These are phyloP conservation scores for Euschistus heros DNA, from an alignment of 1,140 invertebrate species.

Conservation along the genomic window DNA sequence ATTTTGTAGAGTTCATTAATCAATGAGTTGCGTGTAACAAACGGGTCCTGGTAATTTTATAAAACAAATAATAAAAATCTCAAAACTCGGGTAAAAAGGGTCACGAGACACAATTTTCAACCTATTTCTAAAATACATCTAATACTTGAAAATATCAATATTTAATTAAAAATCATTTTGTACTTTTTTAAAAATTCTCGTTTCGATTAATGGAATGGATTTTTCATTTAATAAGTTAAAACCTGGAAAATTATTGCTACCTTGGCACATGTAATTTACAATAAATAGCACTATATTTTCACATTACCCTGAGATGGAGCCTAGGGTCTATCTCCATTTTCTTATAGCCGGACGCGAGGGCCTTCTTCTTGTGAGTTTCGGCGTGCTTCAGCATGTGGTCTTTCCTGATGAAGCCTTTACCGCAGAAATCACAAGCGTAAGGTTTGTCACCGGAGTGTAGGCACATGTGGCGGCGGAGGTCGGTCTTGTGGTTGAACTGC, in stretches of 20 bases:
- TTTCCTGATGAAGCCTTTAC: constrained; percentile 81
- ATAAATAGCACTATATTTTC: constrained; percentile 2
- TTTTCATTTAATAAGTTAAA: not conserved
- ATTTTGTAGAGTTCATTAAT: not conserved
- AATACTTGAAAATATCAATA: constrained; percentile 2
- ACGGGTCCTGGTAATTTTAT: constrained; percentile 4
- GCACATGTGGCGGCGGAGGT: constrained; percentile 76
- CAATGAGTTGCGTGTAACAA: not conserved
- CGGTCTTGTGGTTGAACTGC: constrained; percentile 84
- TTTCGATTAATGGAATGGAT: constrained; percentile 10
- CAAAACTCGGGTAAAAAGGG: constrained; percentile 15
- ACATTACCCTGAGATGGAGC: constrained; percentile 6
- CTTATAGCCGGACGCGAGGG: not conserved
- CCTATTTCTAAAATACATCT: constrained; percentile 8
- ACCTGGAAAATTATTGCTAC: constrained; percentile 8
- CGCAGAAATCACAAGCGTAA: constrained; percentile 66
- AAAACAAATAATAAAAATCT: constrained; percentile 4
- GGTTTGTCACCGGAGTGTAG: constrained; percentile 64
- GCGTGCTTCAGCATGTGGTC: constrained; percentile 91
- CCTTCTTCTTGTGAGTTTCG: constrained; percentile 61
- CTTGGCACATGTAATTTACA: constrained; percentile 5
- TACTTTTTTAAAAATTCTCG: constrained; percentile 7
- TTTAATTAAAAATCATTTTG: constrained; percentile 3
- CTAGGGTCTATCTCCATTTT: constrained; percentile 12
- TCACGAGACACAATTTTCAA: constrained; percentile 17